phyloP scores from a whole-genome alignment of 2,113 vertebrate genomes.

The Pyrgilauda ruficollis region DNA sequence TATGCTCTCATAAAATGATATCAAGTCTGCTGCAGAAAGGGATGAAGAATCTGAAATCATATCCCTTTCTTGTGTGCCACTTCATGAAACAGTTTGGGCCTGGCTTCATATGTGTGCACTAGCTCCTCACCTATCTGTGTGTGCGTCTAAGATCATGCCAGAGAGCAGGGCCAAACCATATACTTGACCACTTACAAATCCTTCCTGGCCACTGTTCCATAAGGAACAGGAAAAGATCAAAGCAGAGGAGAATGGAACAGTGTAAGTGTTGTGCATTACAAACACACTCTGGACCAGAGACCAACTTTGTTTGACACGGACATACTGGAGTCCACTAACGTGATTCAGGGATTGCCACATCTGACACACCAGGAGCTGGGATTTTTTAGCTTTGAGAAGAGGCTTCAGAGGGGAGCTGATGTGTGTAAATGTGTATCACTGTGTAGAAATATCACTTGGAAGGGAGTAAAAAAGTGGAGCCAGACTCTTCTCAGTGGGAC shows the following conservation, averaged over 20 bases:
- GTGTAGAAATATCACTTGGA: neutral
- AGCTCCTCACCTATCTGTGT: neutral
- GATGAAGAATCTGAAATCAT: neutral
- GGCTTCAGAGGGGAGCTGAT: neutral
- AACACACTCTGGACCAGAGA: neutral
- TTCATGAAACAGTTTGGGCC: neutral
- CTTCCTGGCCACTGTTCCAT: neutral
- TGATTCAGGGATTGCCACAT: neutral
- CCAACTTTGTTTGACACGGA: neutral
- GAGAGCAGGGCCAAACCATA: neutral
- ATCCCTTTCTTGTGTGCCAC: neutral
- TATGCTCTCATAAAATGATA: neutral
- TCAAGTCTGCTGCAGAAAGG: rapidly evolving
- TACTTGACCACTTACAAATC: neutral
- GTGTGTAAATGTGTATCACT: neutral
- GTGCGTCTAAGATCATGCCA: neutral
- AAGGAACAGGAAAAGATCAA: neutral
- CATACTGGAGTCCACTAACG: neutral
- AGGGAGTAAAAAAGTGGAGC: neutral
- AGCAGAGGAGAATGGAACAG: neutral
- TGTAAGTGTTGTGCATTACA: neutral
- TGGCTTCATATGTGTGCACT: neutral
- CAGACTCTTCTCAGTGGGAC: neutral
- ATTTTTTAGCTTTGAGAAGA: neutral
- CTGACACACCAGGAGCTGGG: neutral